Evolutionary conservation across 2,113 vertebrate genomes (phyloP).

Genomic region (Sciurus niger): DNA sequence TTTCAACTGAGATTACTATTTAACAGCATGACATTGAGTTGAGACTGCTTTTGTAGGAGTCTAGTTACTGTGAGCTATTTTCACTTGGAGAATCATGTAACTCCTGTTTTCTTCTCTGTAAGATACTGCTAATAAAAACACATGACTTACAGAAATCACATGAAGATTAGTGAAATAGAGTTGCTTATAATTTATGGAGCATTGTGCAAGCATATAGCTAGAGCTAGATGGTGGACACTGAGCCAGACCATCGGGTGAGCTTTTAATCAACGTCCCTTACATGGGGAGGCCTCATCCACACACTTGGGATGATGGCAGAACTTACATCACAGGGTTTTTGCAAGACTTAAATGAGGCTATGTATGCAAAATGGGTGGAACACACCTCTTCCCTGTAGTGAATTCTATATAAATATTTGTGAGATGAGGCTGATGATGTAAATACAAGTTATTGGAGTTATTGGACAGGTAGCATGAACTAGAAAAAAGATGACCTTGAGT

Average conservation of each 20-base stretch:
- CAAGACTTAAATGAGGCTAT: background rate
- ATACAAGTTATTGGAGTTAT: background rate
- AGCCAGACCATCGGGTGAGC: background rate
- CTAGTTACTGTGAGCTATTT: background rate
- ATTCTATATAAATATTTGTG: background rate
- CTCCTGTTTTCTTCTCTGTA: background rate
- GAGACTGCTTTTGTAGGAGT: background rate
- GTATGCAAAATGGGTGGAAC: background rate
- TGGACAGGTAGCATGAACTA: background rate
- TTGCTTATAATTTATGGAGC: background rate
- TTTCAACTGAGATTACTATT: background rate
- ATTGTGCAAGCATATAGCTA: background rate
- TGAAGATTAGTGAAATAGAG: background rate
- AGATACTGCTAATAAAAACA: background rate
- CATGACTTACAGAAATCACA: background rate
- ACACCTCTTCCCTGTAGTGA: background rate
- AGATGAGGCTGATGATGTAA: background rate
- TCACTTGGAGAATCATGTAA: background rate
- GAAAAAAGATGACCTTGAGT: background rate
- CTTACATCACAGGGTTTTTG: background rate
- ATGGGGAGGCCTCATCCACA: background rate
- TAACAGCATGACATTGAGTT: background rate
- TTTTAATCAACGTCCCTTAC: background rate
- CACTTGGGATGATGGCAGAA: background rate
- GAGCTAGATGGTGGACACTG: background rate